These are phyloP conservation scores for Xiphorhynchus erythropygius DNA, from an alignment of 2,797 vertebrate genomes.

Conservation along the genomic window DNA sequence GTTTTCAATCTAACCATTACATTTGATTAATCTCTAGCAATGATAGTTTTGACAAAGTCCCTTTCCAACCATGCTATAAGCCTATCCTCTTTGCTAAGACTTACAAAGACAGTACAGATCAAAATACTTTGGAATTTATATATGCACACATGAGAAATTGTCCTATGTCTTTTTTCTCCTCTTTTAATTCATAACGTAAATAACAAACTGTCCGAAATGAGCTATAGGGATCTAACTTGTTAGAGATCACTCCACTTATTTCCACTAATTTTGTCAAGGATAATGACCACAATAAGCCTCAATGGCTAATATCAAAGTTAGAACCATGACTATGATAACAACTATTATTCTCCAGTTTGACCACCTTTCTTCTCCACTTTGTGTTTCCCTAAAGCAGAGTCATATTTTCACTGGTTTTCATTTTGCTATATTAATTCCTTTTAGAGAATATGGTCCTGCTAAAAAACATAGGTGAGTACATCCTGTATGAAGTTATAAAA, in stretches of 20 bases:
- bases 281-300: background rate
- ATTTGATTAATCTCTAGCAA: background rate
- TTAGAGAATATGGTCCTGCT: background rate
- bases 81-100: background rate
- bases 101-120: fast-evolving
- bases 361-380: background rate
- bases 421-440: background rate
- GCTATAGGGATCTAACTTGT: background rate
- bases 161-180: background rate
- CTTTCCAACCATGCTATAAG: background rate
- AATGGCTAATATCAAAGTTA: background rate
- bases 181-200: background rate
- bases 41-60: background rate
- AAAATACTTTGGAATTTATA: background rate
- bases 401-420: background rate
- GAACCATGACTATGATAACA: background rate
- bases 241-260: background rate
- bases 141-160: fast-evolving
- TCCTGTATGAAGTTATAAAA: background rate
- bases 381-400: background rate
- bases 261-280: background rate
- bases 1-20: background rate
- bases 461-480: background rate
- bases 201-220: background rate
- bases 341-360: background rate